phyloP scores from a whole-genome alignment of 2,888 invertebrate species.

The Stenodema calcarata region DNA sequence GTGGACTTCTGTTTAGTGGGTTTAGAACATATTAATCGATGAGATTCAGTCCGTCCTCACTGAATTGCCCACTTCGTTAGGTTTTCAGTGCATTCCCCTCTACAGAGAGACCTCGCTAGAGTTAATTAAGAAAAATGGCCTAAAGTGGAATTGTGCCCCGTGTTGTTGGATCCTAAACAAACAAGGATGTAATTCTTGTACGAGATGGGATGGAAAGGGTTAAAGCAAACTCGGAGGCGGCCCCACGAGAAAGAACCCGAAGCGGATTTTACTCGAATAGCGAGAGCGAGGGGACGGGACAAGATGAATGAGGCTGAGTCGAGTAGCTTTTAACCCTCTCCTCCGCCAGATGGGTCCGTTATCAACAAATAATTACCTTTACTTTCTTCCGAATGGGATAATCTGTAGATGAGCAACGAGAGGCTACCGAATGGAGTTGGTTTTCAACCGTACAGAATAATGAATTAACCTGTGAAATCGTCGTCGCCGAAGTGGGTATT shows the following conservation, averaged over 20 bases:
- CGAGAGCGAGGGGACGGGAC: background rate
- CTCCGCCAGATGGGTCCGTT: background rate
- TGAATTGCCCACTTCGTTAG: background rate
- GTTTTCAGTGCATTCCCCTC: background rate
- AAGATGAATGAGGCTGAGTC: constrained; percentile 4
- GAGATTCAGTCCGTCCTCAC: background rate
- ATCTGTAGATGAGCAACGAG: background rate
- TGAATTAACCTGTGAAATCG: too few species aligned
- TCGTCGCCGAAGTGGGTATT: too few species aligned
- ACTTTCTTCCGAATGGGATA: background rate
- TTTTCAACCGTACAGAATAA: too few species aligned
- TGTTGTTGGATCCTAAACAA: constrained; percentile 30
- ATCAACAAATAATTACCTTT: constrained; percentile 17
- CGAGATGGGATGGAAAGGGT: background rate
- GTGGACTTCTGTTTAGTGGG: too few species aligned
- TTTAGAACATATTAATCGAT: background rate
- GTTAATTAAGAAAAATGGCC: constrained; percentile 21
- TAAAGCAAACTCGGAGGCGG: background rate
- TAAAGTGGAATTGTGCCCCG: constrained; percentile 12
- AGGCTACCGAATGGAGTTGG: too few species aligned
- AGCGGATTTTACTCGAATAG: background rate
- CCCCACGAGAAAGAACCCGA: background rate
- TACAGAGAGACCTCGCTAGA: background rate
- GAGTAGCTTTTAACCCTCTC: constrained; percentile 4
- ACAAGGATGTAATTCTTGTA: constrained; percentile 29